Percentiles rank a stretch among this genome's conserved stretches.
These are phyloP conservation scores for Macrosoma leucophasiata DNA, from an alignment of 2,888 invertebrate genomes.

Conservation along the genomic window DNA sequence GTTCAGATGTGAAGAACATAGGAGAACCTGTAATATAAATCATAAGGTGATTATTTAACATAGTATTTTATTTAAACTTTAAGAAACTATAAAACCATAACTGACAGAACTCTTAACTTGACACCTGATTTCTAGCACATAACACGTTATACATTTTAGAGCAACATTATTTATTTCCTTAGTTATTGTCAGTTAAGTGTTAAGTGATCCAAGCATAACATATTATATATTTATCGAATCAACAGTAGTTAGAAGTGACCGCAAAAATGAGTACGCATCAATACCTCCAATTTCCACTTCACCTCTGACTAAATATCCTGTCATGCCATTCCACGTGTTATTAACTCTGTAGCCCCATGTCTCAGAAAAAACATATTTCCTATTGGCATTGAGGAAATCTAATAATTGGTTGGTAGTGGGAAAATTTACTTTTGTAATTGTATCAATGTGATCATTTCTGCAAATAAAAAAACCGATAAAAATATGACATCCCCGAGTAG, in stretches of 20 bases:
- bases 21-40: constrained; percentile 69
- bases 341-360: constrained; percentile 79
- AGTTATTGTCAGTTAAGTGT: too few species aligned
- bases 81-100: too few species aligned
- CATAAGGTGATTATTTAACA: not conserved
- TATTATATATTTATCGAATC: too few species aligned
- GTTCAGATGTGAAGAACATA: constrained; percentile 78
- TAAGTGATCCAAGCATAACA: too few species aligned
- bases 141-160: too few species aligned
- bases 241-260: too few species aligned
- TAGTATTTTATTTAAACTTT: too few species aligned
- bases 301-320: constrained; percentile 74
- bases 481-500: too few species aligned
- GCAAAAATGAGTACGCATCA: constrained; percentile 4
- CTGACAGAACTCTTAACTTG: too few species aligned
- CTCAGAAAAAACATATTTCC: constrained; percentile 65
- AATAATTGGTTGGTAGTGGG: constrained; percentile 74
- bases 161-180: too few species aligned
- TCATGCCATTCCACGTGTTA: constrained; percentile 80
- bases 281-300: constrained; percentile 79
- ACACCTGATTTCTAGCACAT: too few species aligned
- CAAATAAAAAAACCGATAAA: constrained; percentile 24
- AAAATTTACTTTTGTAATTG: constrained; percentile 79
- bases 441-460: constrained; percentile 72
- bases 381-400: constrained; percentile 74